Evolutionary conservation across 2,797 vertebrate species (phyloP), one percentile per base, ranked within the genome.

Genomic region (Spondyliosoma cantharus): DNA sequence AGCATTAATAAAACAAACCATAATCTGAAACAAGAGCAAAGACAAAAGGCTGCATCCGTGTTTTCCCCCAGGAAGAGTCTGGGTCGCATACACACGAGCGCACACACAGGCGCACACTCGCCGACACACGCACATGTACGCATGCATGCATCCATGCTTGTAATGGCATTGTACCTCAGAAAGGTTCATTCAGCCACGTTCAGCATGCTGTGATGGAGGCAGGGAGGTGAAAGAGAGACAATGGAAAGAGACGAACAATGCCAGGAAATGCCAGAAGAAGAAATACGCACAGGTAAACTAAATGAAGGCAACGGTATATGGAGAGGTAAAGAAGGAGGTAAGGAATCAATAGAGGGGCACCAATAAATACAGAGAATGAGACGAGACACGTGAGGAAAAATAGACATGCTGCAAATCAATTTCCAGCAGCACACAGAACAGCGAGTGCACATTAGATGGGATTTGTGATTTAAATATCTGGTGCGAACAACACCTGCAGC

Each of bases 1-100:
- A 89, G 80, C 91, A 93, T 93, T 94, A 92, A 93, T 92, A 93
- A 93, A 94, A 90, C 90, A 93, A 91, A 92, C 83, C 79, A 82
- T 92, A 93, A 94, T 93, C 91, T 89, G 87, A 91, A 90, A 92
- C 92, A 93, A 86, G 89, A 88, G 81, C 82, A 71, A 90, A 90
- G 89, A 93, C 91, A 93, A 93, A 93, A 89, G 90, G 81, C 82
- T 83, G 89, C 76, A 86, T 90, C 88, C 81, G 15, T 90, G 90
- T 90, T 91, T 86, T 85, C 87, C 91, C 91, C 58, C 56, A 81
- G 90, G 90, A 92, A 74, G 74, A 86, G 63, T 82, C 79, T 82
- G 76, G 20, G 66, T 63, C 50, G 59, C 68, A 71, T 8, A 22
- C 53, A 73, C 82, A 79, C 65, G 60, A 12, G 29, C 62, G 29